These are phyloP conservation scores for Caenorhabditis tropicalis DNA, from an alignment of 1,140 invertebrate species.

Conservation along the genomic window DNA sequence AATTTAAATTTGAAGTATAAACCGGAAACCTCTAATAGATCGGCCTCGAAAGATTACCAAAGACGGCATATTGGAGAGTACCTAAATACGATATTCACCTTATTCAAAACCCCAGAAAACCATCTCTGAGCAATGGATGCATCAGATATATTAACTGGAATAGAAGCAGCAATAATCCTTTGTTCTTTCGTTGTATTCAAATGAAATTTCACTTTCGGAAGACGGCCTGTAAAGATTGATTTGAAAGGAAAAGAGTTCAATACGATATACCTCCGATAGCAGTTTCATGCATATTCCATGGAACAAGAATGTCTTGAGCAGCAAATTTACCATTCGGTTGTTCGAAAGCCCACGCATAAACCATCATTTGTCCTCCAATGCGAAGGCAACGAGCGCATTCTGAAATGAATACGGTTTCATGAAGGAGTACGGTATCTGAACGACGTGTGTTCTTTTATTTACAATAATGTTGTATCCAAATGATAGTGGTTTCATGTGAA, in stretches of 20 bases:
- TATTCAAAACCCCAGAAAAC: conserved; percentile 37
- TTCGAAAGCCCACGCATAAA: conserved; percentile 58
- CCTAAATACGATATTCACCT: not conserved
- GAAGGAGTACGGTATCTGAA: too few species aligned
- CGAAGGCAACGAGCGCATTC: conserved; percentile 51
- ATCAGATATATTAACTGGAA: conserved; percentile 51
- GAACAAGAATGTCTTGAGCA: conserved; percentile 55
- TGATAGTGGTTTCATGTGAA: too few species aligned
- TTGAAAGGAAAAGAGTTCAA: not conserved
- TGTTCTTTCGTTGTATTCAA: conserved; percentile 58
- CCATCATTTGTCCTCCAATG: conserved; percentile 47
- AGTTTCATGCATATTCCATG: conserved; percentile 58
- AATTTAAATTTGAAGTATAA: too few species aligned
- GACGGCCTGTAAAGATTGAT: conserved; percentile 44
- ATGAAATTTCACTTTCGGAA: conserved; percentile 56
- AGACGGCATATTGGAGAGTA: too few species aligned
- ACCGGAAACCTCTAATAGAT: too few species aligned
- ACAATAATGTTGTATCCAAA: too few species aligned
- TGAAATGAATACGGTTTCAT: not conserved
- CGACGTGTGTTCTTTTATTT: too few species aligned
- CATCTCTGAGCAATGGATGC: not conserved
- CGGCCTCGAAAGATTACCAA: too few species aligned
- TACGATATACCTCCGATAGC: conserved; percentile 50
- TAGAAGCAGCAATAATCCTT: conserved; percentile 46
- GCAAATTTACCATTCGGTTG: conserved; percentile 56